Conservation (phyloP, 2,888 invertebrate species). For the Tipula unca region DNA sequence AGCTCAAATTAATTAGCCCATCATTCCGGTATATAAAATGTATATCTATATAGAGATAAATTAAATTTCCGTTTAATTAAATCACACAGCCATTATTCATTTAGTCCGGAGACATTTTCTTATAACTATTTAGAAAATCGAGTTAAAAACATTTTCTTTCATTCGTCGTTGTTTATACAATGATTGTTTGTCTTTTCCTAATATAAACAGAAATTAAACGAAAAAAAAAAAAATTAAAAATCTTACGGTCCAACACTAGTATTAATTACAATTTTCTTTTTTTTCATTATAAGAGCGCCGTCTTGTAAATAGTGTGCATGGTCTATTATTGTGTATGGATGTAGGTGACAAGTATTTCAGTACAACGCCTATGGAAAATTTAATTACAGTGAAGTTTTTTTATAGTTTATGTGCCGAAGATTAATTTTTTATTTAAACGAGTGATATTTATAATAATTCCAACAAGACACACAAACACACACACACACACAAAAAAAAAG, state of each 20-base stretch:
- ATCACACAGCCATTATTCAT: background rate
- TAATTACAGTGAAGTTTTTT: background rate
- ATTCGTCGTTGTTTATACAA: background rate
- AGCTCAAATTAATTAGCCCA: no score
- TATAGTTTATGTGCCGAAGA: background rate
- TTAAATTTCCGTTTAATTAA: background rate
- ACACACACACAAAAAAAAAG: background rate
- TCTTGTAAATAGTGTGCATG: background rate
- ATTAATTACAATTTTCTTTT: background rate
- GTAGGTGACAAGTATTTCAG: background rate
- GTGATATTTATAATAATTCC: slow-evolving; percentile 14
- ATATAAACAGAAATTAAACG: background rate
- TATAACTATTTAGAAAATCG: background rate
- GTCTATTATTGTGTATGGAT: background rate
- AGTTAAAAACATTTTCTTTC: background rate
- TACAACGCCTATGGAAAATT: background rate
- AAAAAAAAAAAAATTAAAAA: background rate
- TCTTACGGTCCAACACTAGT: slow-evolving; percentile 14
- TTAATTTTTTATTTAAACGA: background rate
- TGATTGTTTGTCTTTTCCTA: background rate
- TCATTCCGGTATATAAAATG: no score
- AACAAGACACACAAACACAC: background rate
- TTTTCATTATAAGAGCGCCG: background rate
- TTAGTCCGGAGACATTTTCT: background rate
- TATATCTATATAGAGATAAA: background rate